phyloP scores from a whole-genome alignment of 64 coral and sea anemone genomes.

The Hydrozoanthus tunicans region DNA sequence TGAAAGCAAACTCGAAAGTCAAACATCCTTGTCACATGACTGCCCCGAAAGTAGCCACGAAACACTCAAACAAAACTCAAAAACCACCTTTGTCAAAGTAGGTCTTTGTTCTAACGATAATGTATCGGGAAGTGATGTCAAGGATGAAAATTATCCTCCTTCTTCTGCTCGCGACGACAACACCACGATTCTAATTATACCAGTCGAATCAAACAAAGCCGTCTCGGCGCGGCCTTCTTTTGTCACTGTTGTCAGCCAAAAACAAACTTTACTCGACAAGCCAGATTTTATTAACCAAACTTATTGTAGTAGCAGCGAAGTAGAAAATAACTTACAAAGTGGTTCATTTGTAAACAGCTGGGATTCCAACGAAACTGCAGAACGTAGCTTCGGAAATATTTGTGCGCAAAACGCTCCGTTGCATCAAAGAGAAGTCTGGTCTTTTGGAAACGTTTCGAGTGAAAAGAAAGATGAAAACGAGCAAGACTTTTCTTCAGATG shows the following conservation, averaged over 20 bases:
- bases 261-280: conserved; percentile 65
- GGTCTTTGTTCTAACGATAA: neutral
- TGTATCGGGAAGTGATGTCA: neutral
- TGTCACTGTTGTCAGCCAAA: conserved; percentile 56
- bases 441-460: neutral
- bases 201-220: conserved; percentile 70
- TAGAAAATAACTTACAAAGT: conserved; percentile 54
- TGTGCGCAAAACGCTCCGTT: neutral
- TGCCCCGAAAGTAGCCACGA: neutral
- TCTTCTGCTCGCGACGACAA: conserved; percentile 27
- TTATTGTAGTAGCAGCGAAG: conserved; percentile 6
- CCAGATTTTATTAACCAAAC: conserved; percentile 30
- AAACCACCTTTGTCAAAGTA: neutral
- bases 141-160: neutral
- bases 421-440: neutral
- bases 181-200: conserved; percentile 72
- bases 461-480: neutral
- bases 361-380: neutral
- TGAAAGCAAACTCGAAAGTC: conserved; percentile 73
- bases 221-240: neutral
- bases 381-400: neutral
- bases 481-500: neutral
- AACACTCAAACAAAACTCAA: neutral
- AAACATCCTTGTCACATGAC: conserved; percentile 3
- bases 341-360: conserved; percentile 36